phyloP scores from a whole-genome alignment of 2,797 vertebrate genomes.

The Onychomys torridus region DNA sequence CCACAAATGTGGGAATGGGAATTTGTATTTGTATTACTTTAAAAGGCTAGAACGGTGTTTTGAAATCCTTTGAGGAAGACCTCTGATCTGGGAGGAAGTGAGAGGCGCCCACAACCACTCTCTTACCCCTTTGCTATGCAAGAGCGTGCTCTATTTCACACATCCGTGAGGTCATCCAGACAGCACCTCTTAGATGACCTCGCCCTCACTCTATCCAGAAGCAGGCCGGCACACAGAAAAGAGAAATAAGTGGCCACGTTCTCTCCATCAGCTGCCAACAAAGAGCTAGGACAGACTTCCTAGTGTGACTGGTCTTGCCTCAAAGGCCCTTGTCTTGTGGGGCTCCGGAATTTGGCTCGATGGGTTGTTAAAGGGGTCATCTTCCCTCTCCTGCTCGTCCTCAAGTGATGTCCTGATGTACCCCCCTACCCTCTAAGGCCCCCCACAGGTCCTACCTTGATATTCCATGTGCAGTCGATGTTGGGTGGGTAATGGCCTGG shows the following conservation, averaged over 20 bases:
- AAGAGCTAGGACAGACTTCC: not conserved
- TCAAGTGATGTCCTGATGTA: accelerated
- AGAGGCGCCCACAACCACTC: accelerated
- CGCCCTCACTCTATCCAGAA: not conserved
- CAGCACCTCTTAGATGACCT: not conserved
- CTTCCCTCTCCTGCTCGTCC: not conserved
- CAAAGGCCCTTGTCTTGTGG: not conserved
- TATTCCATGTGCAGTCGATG: constrained; percentile 91
- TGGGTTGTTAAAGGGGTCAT: accelerated
- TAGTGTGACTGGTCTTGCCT: not conserved
- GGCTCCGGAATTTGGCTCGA: accelerated
- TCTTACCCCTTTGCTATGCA: accelerated
- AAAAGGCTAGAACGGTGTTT: not conserved
- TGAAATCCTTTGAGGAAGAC: not conserved
- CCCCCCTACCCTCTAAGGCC: accelerated
- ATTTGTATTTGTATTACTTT: not conserved
- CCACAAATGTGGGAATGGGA: no score
- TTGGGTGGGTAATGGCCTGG: constrained; percentile 94
- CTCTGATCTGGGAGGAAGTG: accelerated
- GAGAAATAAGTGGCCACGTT: no score
- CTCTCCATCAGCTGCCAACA: accelerated
- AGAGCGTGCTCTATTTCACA: not conserved
- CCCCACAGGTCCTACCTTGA: constrained; percentile 89
- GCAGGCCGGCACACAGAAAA: not conserved
- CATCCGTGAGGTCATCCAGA: not conserved